These are phyloP conservation scores for Pachycephus smyrnensis DNA, from an alignment of 2,888 invertebrate genomes.

Conservation along the genomic window DNA sequence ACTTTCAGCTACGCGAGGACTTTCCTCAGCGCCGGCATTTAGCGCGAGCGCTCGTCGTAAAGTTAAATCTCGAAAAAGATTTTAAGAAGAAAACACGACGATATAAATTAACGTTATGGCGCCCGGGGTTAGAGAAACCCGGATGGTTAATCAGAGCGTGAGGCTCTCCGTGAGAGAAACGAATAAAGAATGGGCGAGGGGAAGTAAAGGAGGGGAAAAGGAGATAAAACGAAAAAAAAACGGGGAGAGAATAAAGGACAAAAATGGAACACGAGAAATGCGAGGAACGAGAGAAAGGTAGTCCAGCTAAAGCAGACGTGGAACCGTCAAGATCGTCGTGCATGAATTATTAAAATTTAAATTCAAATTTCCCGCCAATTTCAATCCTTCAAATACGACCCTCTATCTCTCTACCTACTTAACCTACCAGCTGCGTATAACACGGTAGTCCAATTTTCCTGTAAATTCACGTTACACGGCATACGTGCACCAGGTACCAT, in stretches of 20 bases:
- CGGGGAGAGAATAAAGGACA: not conserved
- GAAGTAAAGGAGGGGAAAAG: not conserved
- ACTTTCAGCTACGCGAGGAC: not conserved
- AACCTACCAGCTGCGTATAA: not conserved
- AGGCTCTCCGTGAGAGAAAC: not conserved
- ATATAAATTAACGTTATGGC: slow-evolving; percentile 31
- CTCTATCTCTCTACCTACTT: not conserved
- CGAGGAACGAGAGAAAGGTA: not conserved
- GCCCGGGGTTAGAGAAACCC: slow-evolving; percentile 7
- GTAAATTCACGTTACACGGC: not conserved
- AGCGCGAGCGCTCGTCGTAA: slow-evolving; percentile 23
- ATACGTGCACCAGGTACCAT: not conserved
- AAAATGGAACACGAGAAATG: not conserved
- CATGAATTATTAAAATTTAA: not conserved
- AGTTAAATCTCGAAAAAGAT: slow-evolving; percentile 35
- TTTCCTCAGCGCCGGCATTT: slow-evolving; percentile 23
- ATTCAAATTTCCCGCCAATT: not conserved
- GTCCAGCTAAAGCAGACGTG: not conserved
- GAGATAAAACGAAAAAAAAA: not conserved
- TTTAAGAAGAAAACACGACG: slow-evolving; percentile 30
- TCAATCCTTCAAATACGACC: not conserved
- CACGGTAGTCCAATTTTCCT: not conserved
- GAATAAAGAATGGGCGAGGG: slow-evolving; percentile 6
- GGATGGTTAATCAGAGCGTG: slow-evolving; percentile 28
- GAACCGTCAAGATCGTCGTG: not conserved